Base-by-base conservation (phyloP, 2,888 invertebrate genomes). In the Drosophila phalerata region DNA sequence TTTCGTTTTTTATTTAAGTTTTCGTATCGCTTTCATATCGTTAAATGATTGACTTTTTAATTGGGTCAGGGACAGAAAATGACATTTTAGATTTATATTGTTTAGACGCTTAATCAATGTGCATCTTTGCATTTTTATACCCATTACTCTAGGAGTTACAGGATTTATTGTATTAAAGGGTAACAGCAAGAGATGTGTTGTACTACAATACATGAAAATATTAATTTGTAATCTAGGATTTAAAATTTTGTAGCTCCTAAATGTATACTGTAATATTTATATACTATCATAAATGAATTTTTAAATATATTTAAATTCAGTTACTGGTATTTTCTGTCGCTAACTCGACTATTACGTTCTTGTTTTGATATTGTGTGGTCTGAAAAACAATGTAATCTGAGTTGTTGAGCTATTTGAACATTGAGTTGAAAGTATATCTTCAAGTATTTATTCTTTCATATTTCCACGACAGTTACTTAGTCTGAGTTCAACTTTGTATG, bases 51-150 rank as follows among this genome's bases (percentile, higher is more conserved):
- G 60, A 49, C 19, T 51, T 62, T 69, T 61, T 74, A 89, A 84
- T 81, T 84, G 67, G 85, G 89, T 83, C 87, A 83, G 85, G 89
- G 83, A 45, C 85, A 81, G 51, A 37, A 57, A 58, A 57, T 55
- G 32, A 52, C 58, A 66, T 69, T 65, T 67, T 43, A 49, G 53
- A 45, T 42, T 63, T 48, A 51, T 43, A 15, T 15, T 37, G 42
- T 48, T 42, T 19, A 34, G 15, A n/a, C 25, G 25, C 9, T 10
- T 43, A 40, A 40, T 57, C 51, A 52, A 61, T 45, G 52, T 53
- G 62, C 57, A 49, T 8, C 22, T 56, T 34, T 32, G 56, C 48
- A 40, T 30, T 57, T 49, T 42, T 55, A 17, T 22, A 19, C 5
- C 22, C 22, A 22, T 34, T 45, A 37, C 2, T n/a, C 5, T 6